A percentile compares a stretch with the other conserved stretches of the same genome.
Conservation (phyloP, 2,797 vertebrate genomes). For the Leptodactylus fallax region DNA sequence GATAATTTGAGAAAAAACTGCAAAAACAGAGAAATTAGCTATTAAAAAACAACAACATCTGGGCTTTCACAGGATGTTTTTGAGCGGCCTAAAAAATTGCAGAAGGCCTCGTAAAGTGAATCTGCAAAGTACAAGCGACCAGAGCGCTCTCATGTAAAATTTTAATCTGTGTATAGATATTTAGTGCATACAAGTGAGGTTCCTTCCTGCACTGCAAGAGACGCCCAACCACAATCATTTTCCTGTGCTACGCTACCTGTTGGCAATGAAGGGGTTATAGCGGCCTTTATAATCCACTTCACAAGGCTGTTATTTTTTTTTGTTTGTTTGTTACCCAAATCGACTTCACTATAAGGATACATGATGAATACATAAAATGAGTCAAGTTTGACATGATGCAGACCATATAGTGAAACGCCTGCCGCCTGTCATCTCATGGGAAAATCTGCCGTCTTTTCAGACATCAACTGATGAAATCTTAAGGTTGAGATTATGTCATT, state of each 20-base stretch:
- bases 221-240: constrained; percentile 30
- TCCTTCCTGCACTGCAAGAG: constrained; percentile 22
- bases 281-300: neutral
- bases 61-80: neutral
- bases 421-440: constrained; percentile 54
- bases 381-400: neutral
- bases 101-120: neutral
- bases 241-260: constrained; percentile 31
- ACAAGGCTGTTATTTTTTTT: neutral
- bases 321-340: neutral
- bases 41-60: too few relatives aligned
- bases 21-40: neutral
- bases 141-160: neutral
- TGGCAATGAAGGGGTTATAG: constrained; percentile 35
- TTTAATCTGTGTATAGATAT: neutral
- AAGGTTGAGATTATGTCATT: constrained; percentile 49
- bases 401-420: neutral
- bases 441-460: constrained; percentile 65
- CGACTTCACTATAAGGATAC: neutral
- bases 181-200: constrained; percentile 18
- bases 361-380: neutral
- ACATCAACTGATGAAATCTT: constrained; percentile 57
- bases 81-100: neutral
- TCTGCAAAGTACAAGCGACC: neutral
- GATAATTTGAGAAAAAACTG: neutral